A percentile compares a stretch with the other conserved stretches of the same genome.
Evolutionary conservation across 2,888 invertebrate genomes (phyloP).

Genomic region (Leptinotarsa haldemani): DNA sequence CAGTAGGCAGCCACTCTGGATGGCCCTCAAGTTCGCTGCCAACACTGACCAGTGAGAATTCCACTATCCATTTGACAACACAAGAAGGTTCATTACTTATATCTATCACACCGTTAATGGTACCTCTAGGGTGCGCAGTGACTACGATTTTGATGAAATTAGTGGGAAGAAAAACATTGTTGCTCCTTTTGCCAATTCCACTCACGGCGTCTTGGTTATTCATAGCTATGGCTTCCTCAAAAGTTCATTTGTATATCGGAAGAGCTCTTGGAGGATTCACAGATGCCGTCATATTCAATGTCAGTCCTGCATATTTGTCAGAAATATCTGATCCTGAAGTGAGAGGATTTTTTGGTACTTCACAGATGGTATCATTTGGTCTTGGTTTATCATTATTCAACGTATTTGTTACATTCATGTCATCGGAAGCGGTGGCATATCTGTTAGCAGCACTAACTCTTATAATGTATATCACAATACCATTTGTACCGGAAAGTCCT

Average conservation of each 20-base stretch:
- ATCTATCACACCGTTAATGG: slow-evolving; percentile 74
- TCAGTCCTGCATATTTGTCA: slow-evolving; percentile 71
- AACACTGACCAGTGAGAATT: slow-evolving; percentile 66
- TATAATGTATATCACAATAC: slow-evolving; percentile 64
- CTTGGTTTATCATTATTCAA: slow-evolving; percentile 69
- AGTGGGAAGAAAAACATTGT: slow-evolving; percentile 73
- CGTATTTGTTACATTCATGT: slow-evolving; percentile 64
- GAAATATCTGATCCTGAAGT: slow-evolving; percentile 71
- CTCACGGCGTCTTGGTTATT: slow-evolving; percentile 74
- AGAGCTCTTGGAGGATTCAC: slow-evolving; percentile 69
- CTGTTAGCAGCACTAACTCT: slow-evolving; percentile 66
- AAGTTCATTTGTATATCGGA: slow-evolving; percentile 68
- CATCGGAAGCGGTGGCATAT: slow-evolving; percentile 67
- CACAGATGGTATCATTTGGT: slow-evolving; percentile 70
- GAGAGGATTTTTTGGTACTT: slow-evolving; percentile 70
- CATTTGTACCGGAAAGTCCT: slow-evolving; percentile 72
- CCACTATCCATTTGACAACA: slow-evolving; percentile 67
- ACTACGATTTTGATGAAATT: slow-evolving; percentile 74
- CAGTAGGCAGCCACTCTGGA: slow-evolving; percentile 65
- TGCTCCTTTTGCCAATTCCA: slow-evolving; percentile 72
- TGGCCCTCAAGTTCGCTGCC: slow-evolving; percentile 73
- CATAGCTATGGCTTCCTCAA: slow-evolving; percentile 71
- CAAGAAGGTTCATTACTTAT: slow-evolving; percentile 73
- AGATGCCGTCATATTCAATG: slow-evolving; percentile 58
- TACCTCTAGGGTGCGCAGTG: slow-evolving; percentile 72